A percentile compares a stretch with the other conserved stretches of the same genome.
These are phyloP conservation scores for Pandemis corylana DNA, from an alignment of 2,888 invertebrate genomes.

Conservation along the genomic window DNA sequence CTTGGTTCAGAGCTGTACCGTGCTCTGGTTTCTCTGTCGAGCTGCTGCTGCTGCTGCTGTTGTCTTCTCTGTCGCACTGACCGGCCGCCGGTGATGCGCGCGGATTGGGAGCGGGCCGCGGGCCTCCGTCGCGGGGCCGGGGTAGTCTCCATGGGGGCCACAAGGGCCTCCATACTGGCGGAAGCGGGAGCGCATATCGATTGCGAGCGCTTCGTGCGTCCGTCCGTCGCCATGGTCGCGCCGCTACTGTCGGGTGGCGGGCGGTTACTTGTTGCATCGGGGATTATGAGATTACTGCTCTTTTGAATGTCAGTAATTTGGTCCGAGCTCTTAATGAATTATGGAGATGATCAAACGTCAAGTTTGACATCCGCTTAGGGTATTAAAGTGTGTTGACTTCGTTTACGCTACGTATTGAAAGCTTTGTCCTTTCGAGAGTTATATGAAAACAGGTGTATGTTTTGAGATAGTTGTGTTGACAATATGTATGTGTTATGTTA, in stretches of 20 bases:
- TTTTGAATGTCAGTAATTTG: conserved; percentile 66
- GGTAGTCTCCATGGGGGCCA: conserved; percentile 82
- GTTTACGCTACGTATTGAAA: neutral
- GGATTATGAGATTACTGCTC: conserved; percentile 64
- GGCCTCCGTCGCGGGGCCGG: conserved; percentile 87
- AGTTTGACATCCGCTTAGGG: neutral
- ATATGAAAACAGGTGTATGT: no score
- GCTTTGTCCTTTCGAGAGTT: neutral
- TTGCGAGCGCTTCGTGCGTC: conserved; percentile 89
- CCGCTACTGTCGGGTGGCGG: conserved; percentile 74
- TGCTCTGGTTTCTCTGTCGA: conserved; percentile 82
- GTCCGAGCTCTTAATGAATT: conserved; percentile 20
- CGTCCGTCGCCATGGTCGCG: conserved; percentile 87
- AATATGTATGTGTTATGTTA: no score
- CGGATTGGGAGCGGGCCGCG: conserved; percentile 91
- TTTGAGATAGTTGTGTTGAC: no score
- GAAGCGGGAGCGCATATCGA: conserved; percentile 90
- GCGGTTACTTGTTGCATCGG: conserved; percentile 76
- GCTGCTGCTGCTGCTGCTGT: conserved; percentile 77
- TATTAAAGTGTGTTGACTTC: no score
- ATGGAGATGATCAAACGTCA: conserved; percentile 11
- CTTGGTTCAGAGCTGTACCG: conserved; percentile 88
- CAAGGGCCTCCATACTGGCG: conserved; percentile 87
- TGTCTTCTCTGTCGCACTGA: conserved; percentile 80
- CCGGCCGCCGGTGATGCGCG: conserved; percentile 88